Base-by-base conservation (phyloP, 2,888 invertebrate genomes). In the Steinernema hermaphroditum region DNA sequence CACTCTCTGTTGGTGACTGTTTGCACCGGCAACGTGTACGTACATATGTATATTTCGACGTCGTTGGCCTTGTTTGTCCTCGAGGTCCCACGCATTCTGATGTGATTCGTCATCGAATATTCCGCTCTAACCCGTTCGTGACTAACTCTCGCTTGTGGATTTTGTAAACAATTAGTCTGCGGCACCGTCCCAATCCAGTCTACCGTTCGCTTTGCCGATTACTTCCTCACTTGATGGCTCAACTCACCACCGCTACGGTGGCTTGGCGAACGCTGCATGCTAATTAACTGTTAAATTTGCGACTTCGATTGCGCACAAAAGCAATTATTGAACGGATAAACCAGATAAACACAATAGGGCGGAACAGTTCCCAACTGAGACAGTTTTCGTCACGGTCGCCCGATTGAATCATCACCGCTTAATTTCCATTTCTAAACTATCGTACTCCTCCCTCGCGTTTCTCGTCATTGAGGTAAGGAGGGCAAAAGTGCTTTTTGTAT, bases 311-410 rank as follows among this genome's bases (percentile, higher is more conserved):
- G 8, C 62, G 62, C 32, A n/a, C n/a, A 2, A 9, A 19, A 9
- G 62, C 62, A 62, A 62, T 62, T 62, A 62, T 62, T 32, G 29
- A 29, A 29, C 62, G 62, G 32, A 62, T 62, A 62, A 62, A 62
- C 62, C 62, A 29, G 62, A 62, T 62, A 62, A 62, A 62, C 62
- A 62, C 62, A 62, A 62, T 29, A 29, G 62, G 16, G 16, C 29
- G 29, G 27, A 62, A 29, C 62, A 1, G 29, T 6, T 2, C 27
- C 9, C 16, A 62, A 62, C 9, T 29, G 62, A 62, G 27, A 62
- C 62, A 62, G 62, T 62, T 62, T 8, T 14, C 62, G 62, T 32
- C 16, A 62, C 62, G 62, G 27, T 62, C 62, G 16, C n/a, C 29
- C 62, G 32, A 32, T 29, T 24, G 29, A 29, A 29, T 29, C 29